Conservation (phyloP, 2,797 vertebrate species). For the Cyclopterus lumpus region DNA sequence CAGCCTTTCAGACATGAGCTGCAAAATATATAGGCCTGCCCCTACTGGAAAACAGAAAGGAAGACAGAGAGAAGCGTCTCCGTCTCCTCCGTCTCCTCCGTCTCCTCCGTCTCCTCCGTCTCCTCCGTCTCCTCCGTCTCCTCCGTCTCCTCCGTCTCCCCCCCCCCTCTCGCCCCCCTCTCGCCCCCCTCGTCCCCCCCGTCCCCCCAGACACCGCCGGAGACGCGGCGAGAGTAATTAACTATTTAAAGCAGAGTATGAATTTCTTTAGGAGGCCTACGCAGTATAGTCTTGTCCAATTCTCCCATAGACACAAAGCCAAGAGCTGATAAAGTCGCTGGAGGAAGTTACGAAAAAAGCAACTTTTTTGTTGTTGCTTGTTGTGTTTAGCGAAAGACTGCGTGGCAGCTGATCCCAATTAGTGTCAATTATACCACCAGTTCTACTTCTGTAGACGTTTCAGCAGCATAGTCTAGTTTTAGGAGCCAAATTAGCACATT, state of each 20-base stretch:
- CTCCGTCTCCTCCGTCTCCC: slow-evolving; percentile 47
- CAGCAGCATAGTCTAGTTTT: background rate
- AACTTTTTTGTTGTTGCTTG: slow-evolving; percentile 14
- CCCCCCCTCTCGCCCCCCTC: no score
- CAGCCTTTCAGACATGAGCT: slow-evolving; percentile 89
- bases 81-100: slow-evolving; percentile 18
- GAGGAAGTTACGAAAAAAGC: slow-evolving; percentile 14
- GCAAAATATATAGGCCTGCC: slow-evolving; percentile 84
- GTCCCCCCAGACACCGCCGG: slow-evolving; percentile 72
- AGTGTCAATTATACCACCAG: background rate
- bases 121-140: no score
- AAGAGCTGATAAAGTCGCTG: slow-evolving; percentile 23
- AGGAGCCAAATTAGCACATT: background rate
- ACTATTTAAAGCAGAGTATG: slow-evolving; percentile 77
- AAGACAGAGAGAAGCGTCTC: slow-evolving; percentile 75
- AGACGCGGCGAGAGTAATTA: slow-evolving; percentile 81
- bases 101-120: slow-evolving; percentile 4
- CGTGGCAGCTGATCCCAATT: background rate
- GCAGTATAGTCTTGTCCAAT: slow-evolving; percentile 23
- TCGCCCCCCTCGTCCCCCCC: no score
- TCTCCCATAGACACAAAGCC: slow-evolving; percentile 26
- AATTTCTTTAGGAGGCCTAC: slow-evolving; percentile 55
- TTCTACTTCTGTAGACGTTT: background rate
- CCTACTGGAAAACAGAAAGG: slow-evolving; percentile 75
- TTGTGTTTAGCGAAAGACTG: background rate